phyloP scores from a whole-genome alignment of 2,113 vertebrate genomes.

The Calypte anna region DNA sequence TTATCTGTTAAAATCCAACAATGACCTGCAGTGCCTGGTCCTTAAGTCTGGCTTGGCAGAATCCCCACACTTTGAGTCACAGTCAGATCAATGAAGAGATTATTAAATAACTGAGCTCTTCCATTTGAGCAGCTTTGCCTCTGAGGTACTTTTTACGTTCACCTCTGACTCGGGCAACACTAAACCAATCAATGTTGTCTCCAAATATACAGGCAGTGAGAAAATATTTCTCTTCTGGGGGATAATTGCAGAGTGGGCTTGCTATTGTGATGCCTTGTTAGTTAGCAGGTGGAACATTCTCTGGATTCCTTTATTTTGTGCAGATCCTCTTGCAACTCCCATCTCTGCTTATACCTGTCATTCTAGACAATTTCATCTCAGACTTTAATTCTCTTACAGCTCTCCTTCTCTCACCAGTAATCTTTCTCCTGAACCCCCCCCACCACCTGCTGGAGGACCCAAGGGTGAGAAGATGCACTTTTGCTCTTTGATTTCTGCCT shows the following conservation, averaged over 20 bases:
- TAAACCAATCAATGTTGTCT: conserved; percentile 24
- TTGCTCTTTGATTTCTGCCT: not conserved
- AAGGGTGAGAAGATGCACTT: not conserved
- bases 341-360: not conserved
- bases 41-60: not conserved
- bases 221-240: not conserved
- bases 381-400: not conserved
- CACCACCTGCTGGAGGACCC: not conserved
- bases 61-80: not conserved
- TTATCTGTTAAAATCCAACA: not conserved
- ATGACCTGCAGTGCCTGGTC: not conserved
- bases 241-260: not conserved
- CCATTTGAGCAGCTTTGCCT: not conserved
- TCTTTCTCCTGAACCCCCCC: not conserved
- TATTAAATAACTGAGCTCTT: conserved; percentile 36
- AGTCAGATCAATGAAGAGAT: conserved; percentile 7
- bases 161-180: conserved; percentile 8
- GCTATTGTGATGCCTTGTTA: not conserved
- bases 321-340: not conserved
- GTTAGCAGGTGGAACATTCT: not conserved
- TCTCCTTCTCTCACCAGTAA: not conserved
- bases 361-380: not conserved
- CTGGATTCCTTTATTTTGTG: not conserved
- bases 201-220: not conserved
- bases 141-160: conserved; percentile 11